Base-by-base conservation (phyloP, 1,140 invertebrate species). In the Helicoverpa armigera region DNA sequence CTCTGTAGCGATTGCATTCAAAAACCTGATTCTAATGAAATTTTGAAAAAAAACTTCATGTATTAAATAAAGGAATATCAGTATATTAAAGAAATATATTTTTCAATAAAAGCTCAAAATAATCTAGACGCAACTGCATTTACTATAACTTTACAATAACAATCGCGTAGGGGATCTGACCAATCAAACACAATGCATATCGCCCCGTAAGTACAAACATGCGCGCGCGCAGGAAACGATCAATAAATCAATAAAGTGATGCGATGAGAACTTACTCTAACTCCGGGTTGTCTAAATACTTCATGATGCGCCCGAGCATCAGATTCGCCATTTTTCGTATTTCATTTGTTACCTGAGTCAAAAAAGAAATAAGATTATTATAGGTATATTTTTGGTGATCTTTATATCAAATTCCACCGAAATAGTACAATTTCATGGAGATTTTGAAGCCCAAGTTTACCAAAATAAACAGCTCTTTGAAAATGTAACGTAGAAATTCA, bases 301-400 rank as follows among this genome's bases (percentile, higher is more conserved):
- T 72, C 14, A 82, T 58, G 73, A 81, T 83, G 31, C 79, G 54
- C 12, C 78, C 82, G 35, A 84, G 43, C 82, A 82, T 84, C 35
- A 85, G 75, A 2, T 83, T 86, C n/a, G 63, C 16, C 54, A 81
- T 67, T 31, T 85, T 86, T 23, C 82, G 54, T 11, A 86, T 69
- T 56, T 87, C 85, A 43, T 82, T 84, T 2, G 77, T 84, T 14
- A 85, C 74, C 81, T 85, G 58, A 9, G 10, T 29, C 9, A 5
- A 35, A 75, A 48, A 43, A 2, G 2, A 23, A 69, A 11, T 18
- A n/a, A 10, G 3, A 43, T 11, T 16, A 65, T 48, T 2, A 65
- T n/a, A 18, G 10, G 1, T 23, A 5, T 1, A 23, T 23, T 58
- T 58, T 10, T 23, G 23, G 23, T 23, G 23, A 23, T 23, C 2